phyloP scores from a whole-genome alignment of 53 echinoderm and acorn worm species.

The Astropecten irregularis region DNA sequence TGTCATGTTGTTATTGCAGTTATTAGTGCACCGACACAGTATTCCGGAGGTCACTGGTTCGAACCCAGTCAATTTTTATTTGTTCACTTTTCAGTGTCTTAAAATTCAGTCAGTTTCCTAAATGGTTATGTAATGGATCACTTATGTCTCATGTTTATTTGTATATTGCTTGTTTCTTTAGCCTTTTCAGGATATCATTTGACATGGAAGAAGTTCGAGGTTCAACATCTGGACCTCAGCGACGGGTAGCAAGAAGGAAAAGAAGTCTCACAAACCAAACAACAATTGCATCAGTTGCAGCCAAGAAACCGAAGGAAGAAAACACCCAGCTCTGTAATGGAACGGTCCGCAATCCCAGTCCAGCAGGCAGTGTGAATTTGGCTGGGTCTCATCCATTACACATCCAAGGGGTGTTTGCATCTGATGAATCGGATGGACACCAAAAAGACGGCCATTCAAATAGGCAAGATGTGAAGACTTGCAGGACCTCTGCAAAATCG shows the following conservation, averaged over 20 bases:
- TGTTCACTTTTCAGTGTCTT: too few species aligned
- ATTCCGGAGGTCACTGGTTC: too few species aligned
- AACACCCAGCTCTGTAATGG: slow-evolving; percentile 1
- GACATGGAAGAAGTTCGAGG: too few species aligned
- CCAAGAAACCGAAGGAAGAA: slow-evolving; percentile 26
- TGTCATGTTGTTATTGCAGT: too few species aligned
- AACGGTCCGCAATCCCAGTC: not conserved
- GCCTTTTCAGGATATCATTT: too few species aligned
- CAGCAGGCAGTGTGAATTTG: not conserved
- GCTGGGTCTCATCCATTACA: not conserved
- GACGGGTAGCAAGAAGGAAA: slow-evolving; percentile 32
- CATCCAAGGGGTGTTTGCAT: not conserved
- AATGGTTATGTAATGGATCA: too few species aligned
- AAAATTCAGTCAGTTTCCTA: too few species aligned
- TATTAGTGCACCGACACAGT: too few species aligned
- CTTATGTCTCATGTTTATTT: too few species aligned
- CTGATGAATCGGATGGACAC: not conserved
- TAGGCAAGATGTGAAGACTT: not conserved
- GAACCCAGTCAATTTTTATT: too few species aligned
- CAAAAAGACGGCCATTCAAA: too few species aligned
- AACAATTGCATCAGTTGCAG: not conserved
- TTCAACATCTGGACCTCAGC: slow-evolving; percentile 10
- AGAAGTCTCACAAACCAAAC: slow-evolving; percentile 2
- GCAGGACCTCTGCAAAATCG: not conserved
- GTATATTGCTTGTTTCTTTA: too few species aligned